These are phyloP conservation scores for Halesus radiatus DNA, from an alignment of 1,140 invertebrate genomes.

Conservation along the genomic window DNA sequence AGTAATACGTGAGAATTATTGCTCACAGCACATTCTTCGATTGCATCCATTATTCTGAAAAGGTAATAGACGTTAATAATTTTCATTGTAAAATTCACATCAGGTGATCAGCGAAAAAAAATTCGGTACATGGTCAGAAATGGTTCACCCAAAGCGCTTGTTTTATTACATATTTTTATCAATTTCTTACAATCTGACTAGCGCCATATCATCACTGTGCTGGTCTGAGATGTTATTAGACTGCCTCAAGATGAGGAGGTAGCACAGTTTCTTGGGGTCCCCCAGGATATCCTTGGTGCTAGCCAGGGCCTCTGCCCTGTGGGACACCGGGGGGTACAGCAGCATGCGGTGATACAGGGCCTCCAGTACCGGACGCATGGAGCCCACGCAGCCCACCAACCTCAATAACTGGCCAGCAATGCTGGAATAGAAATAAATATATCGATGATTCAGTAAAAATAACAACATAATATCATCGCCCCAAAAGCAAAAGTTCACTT, in stretches of 20 bases:
- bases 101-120: too few relatives aligned
- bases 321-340: constrained; percentile 85
- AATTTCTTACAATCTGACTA: constrained; percentile 82
- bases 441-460: too few relatives aligned
- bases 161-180: too few relatives aligned
- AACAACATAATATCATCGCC: too few relatives aligned
- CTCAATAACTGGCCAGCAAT: constrained; percentile 90
- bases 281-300: constrained; percentile 82
- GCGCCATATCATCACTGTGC: constrained; percentile 90
- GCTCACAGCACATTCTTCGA: constrained; percentile 84
- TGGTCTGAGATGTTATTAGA: constrained; percentile 80
- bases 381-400: constrained; percentile 86
- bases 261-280: constrained; percentile 81
- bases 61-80: too few relatives aligned
- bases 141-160: too few relatives aligned
- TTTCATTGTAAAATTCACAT: background rate
- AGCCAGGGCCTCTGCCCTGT: constrained; percentile 87
- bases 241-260: constrained; percentile 78
- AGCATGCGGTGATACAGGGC: constrained; percentile 94
- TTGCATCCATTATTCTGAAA: constrained; percentile 90
- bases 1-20: constrained; percentile 81
- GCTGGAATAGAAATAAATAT: constrained; percentile 68
- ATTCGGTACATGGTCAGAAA: too few relatives aligned
- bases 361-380: constrained; percentile 89
- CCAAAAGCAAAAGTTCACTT: too few relatives aligned